Evolutionary conservation across 2,797 vertebrate genomes (phyloP), one percentile per base, ranked within the genome.

Genomic region (Hyperoplus immaculatus): DNA sequence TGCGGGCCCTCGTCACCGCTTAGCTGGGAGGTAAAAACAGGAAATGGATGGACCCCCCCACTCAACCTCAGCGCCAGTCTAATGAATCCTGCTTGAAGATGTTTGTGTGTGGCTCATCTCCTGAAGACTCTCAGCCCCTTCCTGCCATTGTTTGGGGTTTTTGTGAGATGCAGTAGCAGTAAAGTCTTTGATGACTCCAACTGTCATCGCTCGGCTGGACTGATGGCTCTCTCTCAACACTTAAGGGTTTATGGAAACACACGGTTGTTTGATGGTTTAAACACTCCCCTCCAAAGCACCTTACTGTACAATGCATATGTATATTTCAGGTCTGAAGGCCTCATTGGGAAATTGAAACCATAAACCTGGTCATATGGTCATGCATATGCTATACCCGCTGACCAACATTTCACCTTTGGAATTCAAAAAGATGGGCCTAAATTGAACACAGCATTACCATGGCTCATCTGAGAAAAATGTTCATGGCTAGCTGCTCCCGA

Each of bases 81-180:
- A 76, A 90, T 82, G 91, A 91, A 80, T 88, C 82, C 85, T 71
- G 80, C 85, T 86, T 83, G 61, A 90, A 94, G 92, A 92, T 90
- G 93, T 94, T 92, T 92, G 81, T 93, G 89, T 92, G 91, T 81
- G 81, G 91, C 88, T 94, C 93, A 92, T 94, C 94, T 94, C 87
- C 91, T 91, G 87, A 89, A 92, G 89, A 90, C 92, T 67, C 39
- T 42, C 79, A 83, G 84, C 47, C 81, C 68, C 82, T 94, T 95
- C 94, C 94, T 94, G 82, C 73, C 86, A 94, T 95, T 95, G 94
- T 95, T 92, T 84, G 66, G 64, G 72, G 43, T 61, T 78, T 88
- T 83, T 89, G 80, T 80, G 78, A 87, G 89, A 82, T 65, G 78
- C 47, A 4, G 80, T 58, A 73, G 88, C 81, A 65, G 84, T 62